phyloP scores from a whole-genome alignment of 2,888 invertebrate species.

The Onchidella celtica region DNA sequence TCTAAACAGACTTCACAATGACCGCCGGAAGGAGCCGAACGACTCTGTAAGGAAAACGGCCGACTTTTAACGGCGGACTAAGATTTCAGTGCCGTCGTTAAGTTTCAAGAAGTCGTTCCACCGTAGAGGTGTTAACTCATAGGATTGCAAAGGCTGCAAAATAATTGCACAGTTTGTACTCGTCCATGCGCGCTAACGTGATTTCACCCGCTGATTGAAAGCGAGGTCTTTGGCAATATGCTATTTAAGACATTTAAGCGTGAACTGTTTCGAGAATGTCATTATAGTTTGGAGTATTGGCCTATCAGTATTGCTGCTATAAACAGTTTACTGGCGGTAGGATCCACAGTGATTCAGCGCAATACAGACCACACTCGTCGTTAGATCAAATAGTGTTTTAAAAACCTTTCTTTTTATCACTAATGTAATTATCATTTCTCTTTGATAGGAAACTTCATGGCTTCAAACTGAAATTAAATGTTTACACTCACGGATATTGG shows the following conservation, averaged over 20 bases:
- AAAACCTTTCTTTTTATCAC: no score
- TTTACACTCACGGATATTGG: no score
- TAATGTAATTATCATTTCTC: no score
- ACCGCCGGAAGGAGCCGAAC: conserved; percentile 11
- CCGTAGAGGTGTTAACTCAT: neutral
- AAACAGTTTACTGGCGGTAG: no score
- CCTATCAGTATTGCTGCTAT: no score
- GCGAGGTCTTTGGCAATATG: neutral
- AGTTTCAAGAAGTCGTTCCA: neutral
- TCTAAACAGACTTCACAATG: conserved; percentile 7
- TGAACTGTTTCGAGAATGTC: neutral
- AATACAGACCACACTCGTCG: no score
- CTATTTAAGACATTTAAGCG: conserved; percentile 4
- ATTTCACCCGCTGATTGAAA: conserved; percentile 5
- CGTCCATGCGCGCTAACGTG: conserved; percentile 12
- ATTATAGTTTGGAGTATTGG: no score
- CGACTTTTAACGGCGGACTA: conserved; percentile 3
- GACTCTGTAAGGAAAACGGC: conserved; percentile 25
- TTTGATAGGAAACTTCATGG: no score
- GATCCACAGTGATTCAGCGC: no score
- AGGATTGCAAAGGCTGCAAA: neutral
- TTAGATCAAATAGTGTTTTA: no score
- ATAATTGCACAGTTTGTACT: conserved; percentile 27
- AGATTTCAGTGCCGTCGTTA: neutral
- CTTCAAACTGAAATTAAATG: no score